These are phyloP conservation scores for Phaenicophaeus curvirostris DNA, from an alignment of 2,797 vertebrate genomes.

Conservation along the genomic window DNA sequence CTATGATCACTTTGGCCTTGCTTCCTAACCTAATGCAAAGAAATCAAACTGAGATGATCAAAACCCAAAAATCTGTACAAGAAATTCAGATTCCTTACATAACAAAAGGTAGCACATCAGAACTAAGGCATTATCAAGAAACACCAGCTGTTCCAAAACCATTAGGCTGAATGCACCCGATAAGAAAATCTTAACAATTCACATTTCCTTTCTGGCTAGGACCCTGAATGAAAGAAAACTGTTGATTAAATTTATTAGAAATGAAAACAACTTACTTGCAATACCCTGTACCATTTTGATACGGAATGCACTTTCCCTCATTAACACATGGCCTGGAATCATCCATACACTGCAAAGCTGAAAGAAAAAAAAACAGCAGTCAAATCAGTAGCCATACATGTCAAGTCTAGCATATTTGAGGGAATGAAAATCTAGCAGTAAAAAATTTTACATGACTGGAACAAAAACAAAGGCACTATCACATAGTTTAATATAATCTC, in stretches of 20 bases:
- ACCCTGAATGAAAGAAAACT: neutral
- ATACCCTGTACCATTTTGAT: slow-evolving; percentile 87
- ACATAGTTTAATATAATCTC: neutral
- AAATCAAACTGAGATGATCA: neutral
- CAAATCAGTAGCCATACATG: neutral
- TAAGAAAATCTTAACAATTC: neutral
- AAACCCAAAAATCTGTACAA: neutral
- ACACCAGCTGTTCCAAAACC: neutral
- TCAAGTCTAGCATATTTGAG: neutral
- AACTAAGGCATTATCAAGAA: neutral
- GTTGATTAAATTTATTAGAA: neutral
- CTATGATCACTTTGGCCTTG: rapidly evolving
- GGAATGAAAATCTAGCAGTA: neutral
- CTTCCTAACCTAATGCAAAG: neutral
- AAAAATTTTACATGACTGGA: neutral
- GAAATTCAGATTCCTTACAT: neutral
- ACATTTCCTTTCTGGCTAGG: neutral
- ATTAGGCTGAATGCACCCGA: neutral
- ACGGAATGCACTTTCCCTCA: slow-evolving; percentile 87
- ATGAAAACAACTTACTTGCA: slow-evolving; percentile 87
- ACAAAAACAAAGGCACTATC: slow-evolving; percentile 22
- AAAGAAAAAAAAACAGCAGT: slow-evolving; percentile 68
- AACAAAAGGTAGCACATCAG: neutral
- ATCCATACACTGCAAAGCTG: slow-evolving; percentile 92
- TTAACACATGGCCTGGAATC: slow-evolving; percentile 88